Percentiles rank a stretch among this genome's conserved stretches.
phyloP scores from a whole-genome alignment of 1,140 invertebrate genomes.

The Luehdorfia chinensis region DNA sequence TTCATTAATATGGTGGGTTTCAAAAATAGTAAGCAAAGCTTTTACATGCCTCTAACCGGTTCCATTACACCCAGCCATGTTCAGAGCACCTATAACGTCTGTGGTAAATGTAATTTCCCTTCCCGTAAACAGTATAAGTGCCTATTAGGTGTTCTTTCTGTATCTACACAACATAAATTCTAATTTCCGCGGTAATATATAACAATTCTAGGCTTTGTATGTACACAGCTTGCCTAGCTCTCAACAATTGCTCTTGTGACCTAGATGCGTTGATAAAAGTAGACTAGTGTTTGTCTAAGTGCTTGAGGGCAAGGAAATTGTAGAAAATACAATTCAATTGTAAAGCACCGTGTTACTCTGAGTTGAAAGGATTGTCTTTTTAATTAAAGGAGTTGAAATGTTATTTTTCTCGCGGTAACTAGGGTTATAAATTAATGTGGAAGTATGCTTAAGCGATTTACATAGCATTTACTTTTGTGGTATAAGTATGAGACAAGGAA shows the following conservation, averaged over 20 bases:
- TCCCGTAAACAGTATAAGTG: slow-evolving; percentile 1
- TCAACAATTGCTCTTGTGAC: slow-evolving; percentile 7
- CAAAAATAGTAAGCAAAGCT: slow-evolving; percentile 5
- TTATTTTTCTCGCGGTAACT: slow-evolving; percentile 1
- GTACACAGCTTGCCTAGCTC: background rate
- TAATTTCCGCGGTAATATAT: background rate
- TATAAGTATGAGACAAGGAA: too few species aligned
- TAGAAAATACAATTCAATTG: slow-evolving; percentile 12
- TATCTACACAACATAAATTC: background rate
- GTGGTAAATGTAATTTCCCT: background rate
- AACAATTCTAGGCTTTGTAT: background rate
- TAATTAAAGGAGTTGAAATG: background rate
- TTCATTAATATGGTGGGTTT: too few species aligned
- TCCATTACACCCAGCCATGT: slow-evolving; percentile 9
- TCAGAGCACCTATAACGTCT: background rate
- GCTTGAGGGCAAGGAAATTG: background rate
- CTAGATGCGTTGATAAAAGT: slow-evolving; percentile 12
- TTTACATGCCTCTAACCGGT: slow-evolving; percentile 6
- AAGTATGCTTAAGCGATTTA: too few species aligned
- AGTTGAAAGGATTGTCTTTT: slow-evolving; percentile 5
- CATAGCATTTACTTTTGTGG: too few species aligned
- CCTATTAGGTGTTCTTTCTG: slow-evolving; percentile 5
- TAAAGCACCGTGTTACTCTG: background rate
- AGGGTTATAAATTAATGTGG: background rate
- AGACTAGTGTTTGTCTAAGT: slow-evolving; percentile 5